Evolutionary conservation across 2,888 invertebrate genomes (phyloP).

Genomic region (Ommatoiulus sabulosus): DNA sequence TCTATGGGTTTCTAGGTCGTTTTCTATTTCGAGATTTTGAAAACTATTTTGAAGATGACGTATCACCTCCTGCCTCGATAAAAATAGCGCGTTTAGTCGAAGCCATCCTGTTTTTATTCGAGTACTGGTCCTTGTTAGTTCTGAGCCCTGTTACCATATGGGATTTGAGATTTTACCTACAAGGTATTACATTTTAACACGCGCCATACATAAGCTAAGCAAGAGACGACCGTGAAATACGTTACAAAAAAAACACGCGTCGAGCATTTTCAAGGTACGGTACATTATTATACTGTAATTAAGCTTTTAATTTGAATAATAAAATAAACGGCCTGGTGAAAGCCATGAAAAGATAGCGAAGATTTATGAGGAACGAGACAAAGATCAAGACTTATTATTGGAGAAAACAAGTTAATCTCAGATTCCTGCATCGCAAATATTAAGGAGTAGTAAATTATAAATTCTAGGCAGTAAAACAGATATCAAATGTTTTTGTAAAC

Average conservation of each 20-base stretch:
- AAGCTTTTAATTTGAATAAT: too few species aligned
- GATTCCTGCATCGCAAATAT: neutral
- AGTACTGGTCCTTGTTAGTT: neutral
- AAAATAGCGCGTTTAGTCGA: conserved; percentile 5
- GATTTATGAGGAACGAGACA: neutral
- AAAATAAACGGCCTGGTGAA: neutral
- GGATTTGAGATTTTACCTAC: neutral
- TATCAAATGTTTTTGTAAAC: neutral
- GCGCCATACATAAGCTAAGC: too few species aligned
- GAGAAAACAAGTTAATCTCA: neutral
- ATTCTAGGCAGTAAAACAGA: neutral
- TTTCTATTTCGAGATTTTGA: conserved; percentile 13
- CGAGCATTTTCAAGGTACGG: neutral
- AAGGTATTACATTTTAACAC: too few species aligned
- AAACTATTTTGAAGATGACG: conserved; percentile 34
- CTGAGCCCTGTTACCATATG: neutral
- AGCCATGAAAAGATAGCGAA: neutral
- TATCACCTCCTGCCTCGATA: conserved; percentile 8
- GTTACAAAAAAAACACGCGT: neutral
- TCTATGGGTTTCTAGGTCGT: conserved; percentile 26
- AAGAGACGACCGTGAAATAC: neutral
- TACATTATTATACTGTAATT: neutral
- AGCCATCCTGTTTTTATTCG: neutral
- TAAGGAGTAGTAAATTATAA: neutral
- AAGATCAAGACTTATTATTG: neutral